Percentiles rank a stretch among this genome's conserved stretches.
These are phyloP conservation scores for Callyntrura sp. DNA, from an alignment of 2,888 invertebrate species.

Conservation along the genomic window DNA sequence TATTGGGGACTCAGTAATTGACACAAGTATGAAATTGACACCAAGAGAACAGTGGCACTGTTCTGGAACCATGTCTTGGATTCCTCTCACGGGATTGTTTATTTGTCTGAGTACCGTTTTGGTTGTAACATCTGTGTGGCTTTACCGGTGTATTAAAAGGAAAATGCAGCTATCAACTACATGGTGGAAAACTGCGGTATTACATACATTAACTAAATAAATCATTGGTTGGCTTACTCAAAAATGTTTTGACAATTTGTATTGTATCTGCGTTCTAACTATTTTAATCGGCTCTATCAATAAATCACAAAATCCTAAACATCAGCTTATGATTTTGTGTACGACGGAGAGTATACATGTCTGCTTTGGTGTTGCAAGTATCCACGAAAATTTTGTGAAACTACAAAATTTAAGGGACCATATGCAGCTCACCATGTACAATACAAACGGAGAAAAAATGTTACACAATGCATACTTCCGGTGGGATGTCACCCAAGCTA, in stretches of 20 bases:
- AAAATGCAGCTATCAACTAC: neutral
- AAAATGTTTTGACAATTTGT: neutral
- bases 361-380: neutral
- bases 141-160: neutral
- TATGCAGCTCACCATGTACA: constrained; percentile 39
- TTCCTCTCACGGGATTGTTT: constrained; percentile 7
- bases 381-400: neutral
- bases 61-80: constrained; percentile 28
- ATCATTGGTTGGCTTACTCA: neutral
- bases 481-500: constrained; percentile 56
- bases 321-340: constrained; percentile 26
- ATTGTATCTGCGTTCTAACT: neutral
- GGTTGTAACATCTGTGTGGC: neutral
- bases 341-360: neutral
- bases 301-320: neutral
- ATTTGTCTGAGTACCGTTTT: neutral
- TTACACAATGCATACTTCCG: neutral
- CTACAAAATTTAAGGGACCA: neutral
- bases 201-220: neutral
- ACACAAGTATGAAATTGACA: neutral
- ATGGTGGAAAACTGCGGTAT: neutral
- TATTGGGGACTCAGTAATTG: neutral
- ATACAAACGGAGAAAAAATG: neutral
- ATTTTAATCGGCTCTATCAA: neutral
- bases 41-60: constrained; percentile 2